A percentile compares a stretch with the other conserved stretches of the same genome.
Evolutionary conservation across 2,797 vertebrate genomes (phyloP).

Genomic region (Phrynocephalus vlangalii): DNA sequence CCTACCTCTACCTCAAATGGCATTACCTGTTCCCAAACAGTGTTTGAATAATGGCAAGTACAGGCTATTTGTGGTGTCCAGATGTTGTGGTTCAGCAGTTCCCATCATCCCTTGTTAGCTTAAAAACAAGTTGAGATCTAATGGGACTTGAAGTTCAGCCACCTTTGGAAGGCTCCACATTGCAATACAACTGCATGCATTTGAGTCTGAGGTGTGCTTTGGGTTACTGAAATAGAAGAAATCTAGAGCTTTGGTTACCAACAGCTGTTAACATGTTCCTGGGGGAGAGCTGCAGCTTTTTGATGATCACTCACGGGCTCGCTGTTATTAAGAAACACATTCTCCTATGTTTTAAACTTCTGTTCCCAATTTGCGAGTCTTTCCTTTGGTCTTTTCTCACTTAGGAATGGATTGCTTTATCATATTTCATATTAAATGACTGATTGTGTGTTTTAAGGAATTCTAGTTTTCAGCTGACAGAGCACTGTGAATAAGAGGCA

Average conservation of each 20-base stretch:
- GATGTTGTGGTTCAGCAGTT: neutral
- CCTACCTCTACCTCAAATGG: neutral
- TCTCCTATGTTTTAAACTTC: neutral
- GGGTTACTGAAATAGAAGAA: neutral
- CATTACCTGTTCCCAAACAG: neutral
- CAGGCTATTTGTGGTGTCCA: neutral
- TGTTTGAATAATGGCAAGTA: neutral
- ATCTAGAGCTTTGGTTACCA: neutral
- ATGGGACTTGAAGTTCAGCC: neutral
- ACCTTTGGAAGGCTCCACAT: neutral
- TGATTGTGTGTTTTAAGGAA: neutral
- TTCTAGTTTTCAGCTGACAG: neutral
- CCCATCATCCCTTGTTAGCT: neutral
- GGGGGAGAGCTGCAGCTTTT: neutral
- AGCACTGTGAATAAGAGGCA: neutral
- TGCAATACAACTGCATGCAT: neutral
- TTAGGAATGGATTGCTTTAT: neutral
- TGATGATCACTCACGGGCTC: neutral
- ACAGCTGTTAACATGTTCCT: neutral
- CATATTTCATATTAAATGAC: neutral
- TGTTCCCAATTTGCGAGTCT: neutral
- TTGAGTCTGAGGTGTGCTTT: neutral
- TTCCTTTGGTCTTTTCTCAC: neutral
- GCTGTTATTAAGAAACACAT: conserved; percentile 1
- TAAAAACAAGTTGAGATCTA: neutral